Evolutionary conservation across 1,140 invertebrate genomes (phyloP), one percentile per base, ranked within the genome.

Genomic region (Dendroctonus valens): DNA sequence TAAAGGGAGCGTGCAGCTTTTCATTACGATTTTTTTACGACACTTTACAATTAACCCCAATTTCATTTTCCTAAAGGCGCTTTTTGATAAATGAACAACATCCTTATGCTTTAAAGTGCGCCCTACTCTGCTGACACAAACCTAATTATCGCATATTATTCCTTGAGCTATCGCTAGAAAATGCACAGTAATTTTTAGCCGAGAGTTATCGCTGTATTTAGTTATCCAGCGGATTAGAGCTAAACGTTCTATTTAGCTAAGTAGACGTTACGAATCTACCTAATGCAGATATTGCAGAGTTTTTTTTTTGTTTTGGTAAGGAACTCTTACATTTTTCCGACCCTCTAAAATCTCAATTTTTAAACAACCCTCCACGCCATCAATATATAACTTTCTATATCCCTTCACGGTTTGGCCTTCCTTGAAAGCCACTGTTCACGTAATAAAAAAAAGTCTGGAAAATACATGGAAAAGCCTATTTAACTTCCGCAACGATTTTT

Each of bases 401-500:
- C 12, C 39, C 54, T n/a, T 57, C 38, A n/a, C 54, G 11, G 14
- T 57, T 57, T 57, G 38, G 15, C 15, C 37, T n/a, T 42, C 11
- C n/a, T 12, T 12, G n/a, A 57, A 57, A 41, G 6, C 54, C n/a
- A 41, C 12, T 44, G 12, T 41, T 39, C n/a, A 41, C 14, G 37
- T 57, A 14, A 7, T n/a, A 39, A 11, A 26, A 39, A 54, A 57
- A 57, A 57, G 12, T 11, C 40, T 42, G 5, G 38, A 39, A 50
- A 49, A 60, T 55, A 55, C 26, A 7, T 8, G 44, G 12, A 38
- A 59, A 59, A 59, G 58, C 49, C 50, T 61, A 61, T 61, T 61
- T 51, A 52, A 46, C 49, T 38, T 52, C 26, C 39, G 7, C 49
- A 61, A 39, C 44, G 49, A 61, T 61, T 52, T 61, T 52, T 61